These are phyloP conservation scores for Acipenser transmontanus DNA, from an alignment of 2,797 vertebrate species.

Conservation along the genomic window DNA sequence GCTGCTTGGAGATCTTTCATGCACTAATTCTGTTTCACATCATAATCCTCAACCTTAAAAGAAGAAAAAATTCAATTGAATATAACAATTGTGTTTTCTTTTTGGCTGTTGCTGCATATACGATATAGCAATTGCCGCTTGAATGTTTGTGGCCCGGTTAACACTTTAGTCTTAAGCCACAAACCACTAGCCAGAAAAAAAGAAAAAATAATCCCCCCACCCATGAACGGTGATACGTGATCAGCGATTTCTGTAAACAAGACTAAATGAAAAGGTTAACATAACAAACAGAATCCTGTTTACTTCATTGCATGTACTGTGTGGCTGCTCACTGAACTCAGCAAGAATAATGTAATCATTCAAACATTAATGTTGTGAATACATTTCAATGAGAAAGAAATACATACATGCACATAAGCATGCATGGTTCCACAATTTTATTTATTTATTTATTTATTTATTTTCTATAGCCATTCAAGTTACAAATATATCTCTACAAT, in stretches of 20 bases:
- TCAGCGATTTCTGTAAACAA: neutral
- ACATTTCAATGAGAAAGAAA: neutral
- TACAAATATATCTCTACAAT: too few relatives aligned
- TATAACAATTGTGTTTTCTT: too few relatives aligned
- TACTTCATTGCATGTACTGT: neutral
- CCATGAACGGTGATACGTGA: neutral
- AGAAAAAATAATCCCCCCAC: neutral
- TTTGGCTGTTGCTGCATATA: too few relatives aligned
- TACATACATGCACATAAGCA: neutral
- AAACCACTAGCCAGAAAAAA: neutral
- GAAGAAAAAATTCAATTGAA: too few relatives aligned
- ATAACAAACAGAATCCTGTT: neutral
- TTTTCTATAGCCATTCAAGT: too few relatives aligned
- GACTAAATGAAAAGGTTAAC: neutral
- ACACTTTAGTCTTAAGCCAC: neutral
- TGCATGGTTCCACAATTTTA: neutral
- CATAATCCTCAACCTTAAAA: too few relatives aligned
- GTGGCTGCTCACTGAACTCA: neutral
- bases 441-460: too few relatives aligned
- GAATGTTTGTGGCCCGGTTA: neutral
- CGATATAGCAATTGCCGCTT: too few relatives aligned
- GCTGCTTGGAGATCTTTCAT: too few relatives aligned
- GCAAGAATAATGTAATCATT: neutral
- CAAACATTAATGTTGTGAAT: neutral
- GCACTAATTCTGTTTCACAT: too few relatives aligned